Evolutionary conservation across 2,888 invertebrate genomes (phyloP), one percentile per base, ranked within the genome.

Genomic region (Sinodicranocentrus sp.): DNA sequence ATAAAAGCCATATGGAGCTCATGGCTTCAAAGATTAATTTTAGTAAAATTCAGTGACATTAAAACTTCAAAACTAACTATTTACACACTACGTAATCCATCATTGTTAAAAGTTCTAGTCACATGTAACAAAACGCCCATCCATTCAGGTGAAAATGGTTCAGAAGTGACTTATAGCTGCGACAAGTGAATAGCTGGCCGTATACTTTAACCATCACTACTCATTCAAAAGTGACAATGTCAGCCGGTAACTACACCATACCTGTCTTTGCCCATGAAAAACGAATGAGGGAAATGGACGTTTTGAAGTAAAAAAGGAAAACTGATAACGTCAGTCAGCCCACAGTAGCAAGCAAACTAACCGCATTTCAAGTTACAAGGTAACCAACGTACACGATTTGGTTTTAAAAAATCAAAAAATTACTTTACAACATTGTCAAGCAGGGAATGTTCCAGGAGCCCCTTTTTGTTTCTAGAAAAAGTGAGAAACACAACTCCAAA

Each of bases 221-320:
- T n/a, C n/a, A n/a, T n/a, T 68, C 15, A 48, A 63, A 61, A 28
- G 79, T 71, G 79, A 79, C 63, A 79, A 79, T 71, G 71, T 54
- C 79, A 63, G 54, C 43, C 26, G 79, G 63, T 26, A 48, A 21
- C 19, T 61, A 44, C 52, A 23, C 28, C 6, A 2, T 13, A 33
- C 52, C 1, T 67, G 68, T 77, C 67, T 33, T 33, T 39, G 61
- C 68, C 44, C 44, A 68, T 68, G 68, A 68, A 39, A 23, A 76
- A 33, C 54, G 26, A 17, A 67, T 43, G 43, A 10, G 13, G 33
- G 17, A 52, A 61, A 67, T 67, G 52, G 25, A 21, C 57, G 44
- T 63, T 73, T 73, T 23, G 21, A 25, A 33, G 39, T 61, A 26
- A 17, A 43, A 61, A 8, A 28, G 61, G 44, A 63, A 25, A 73